Base-by-base conservation (phyloP, 2,113 vertebrate genomes). In the Amia ocellicauda region DNA sequence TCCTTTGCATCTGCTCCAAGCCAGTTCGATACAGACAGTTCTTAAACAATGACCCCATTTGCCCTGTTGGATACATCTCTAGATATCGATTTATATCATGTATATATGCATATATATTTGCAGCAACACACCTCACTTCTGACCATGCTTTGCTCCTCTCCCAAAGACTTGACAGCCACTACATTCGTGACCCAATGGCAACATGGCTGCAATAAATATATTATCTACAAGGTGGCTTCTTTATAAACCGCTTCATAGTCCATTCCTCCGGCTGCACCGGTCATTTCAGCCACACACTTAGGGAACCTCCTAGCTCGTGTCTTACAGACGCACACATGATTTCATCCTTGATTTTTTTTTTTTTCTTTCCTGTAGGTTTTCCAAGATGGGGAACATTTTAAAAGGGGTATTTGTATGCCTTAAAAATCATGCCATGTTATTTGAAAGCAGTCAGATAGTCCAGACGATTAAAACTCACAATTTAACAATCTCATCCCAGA, bases 271-370 rank as follows among this genome's bases (percentile, higher is more conserved):
- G 16, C 23, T n/a, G 8, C 9, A 14, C 22, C 9, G 2, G 4
- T 4, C 9, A 4, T 4, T 41, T 27, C 36, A 24, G 57, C 19
- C n/a, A 59, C 42, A 13, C 13, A 43, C 16, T 23, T 23, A n/a
- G 14, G n/a, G 20, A 7, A 26, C 41, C 24, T 60, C 22, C 22
- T 24, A 72, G 68, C 78, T 70, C 74, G 79, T n/a, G n/a, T 67
- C 74, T 74, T 69, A 69, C 13, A n/a, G n/a, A n/a, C n/a, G n/a
- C n/a, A n/a, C n/a, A n/a, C n/a, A n/a, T n/a, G n/a, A n/a, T n/a
- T n/a, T n/a, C n/a, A n/a, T n/a, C n/a, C n/a, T n/a, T 19, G 3
- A 14, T 22, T 58, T 67, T 20, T 74, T 69, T 67, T 63, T 64
- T 71, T n/a, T n/a, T 62, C 63, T 40, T 75, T 64, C 60, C 53